Base-by-base conservation (phyloP, 1,140 invertebrate species). In the Gryon sp. region DNA sequence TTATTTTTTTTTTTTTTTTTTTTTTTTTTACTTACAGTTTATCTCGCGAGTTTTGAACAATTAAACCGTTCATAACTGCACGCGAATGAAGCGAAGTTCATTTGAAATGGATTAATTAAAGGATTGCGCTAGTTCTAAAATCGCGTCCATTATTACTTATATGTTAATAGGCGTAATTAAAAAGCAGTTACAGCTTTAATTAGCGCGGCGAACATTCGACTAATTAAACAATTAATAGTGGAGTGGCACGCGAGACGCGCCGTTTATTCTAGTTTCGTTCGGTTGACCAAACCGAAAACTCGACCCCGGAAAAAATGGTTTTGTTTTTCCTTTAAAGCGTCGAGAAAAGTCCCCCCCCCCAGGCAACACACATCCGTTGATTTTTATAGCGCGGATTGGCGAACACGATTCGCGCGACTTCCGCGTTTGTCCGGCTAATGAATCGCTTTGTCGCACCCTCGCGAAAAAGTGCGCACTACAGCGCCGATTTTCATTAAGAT, bases 371-470 rank as follows among this genome's bases (percentile, higher is more conserved):
- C 63, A 68, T 68, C 62, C 63, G 72, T 68, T 55, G 4, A 60
- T 48, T 73, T 53, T 62, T 78, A 73, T 12, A 30, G 22, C 38
- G 57, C 22, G 26, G 18, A 66, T 57, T 69, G 53, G 69, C 63
- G 65, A 74, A 74, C 76, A 78, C 40, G 69, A 43, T 16, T 38
- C 40, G 63, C 65, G 62, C 66, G 66, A 84, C 86, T 87, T 87
- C 86, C 86, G 86, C 85, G 84, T 87, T 87, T 70, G 84, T 87
- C 86, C 82, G 82, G 84, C 85, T 87, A 87, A 87, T 87, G 86
- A 87, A 87, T 87, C 83, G 85, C 82, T 84, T 87, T 84, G 81
- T 80, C 81, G 66, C 79, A 66, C 79, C 76, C 79, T 68, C 76
- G 59, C 72, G 68, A 78, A 78, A 80, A 80, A 79, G 68, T 70